phyloP scores from a whole-genome alignment of 1,140 invertebrate genomes.

The Streblospio benedicti region DNA sequence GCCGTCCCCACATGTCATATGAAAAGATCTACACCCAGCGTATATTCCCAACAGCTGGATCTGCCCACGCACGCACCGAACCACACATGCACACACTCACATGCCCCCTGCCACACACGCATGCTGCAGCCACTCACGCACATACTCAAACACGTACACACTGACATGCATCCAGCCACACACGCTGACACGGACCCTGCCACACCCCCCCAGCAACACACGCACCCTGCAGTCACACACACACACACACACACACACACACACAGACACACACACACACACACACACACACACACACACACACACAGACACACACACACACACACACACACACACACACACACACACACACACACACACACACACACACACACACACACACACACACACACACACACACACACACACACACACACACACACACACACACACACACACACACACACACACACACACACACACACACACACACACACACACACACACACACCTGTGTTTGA shows the following conservation, averaged over 20 bases:
- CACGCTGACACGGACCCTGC: not conserved
- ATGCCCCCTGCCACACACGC: too few relatives aligned
- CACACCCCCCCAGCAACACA: not conserved
- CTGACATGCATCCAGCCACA: not conserved
- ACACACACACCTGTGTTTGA: not conserved
- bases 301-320: not conserved
- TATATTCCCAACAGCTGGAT: too few relatives aligned
- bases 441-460: constrained; percentile 2
- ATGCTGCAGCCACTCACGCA: not conserved
- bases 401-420: constrained; percentile 1
- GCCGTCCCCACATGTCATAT: too few relatives aligned
- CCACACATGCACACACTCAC: too few relatives aligned
- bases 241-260: not conserved
- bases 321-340: constrained; percentile 2
- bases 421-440: constrained; percentile 2
- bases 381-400: not conserved
- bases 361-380: not conserved
- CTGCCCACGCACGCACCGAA: too few relatives aligned
- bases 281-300: not conserved
- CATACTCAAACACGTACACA: constrained; percentile 4
- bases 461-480: not conserved
- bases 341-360: constrained; percentile 3
- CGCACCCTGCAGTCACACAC: constrained; percentile 6
- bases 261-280: constrained; percentile 1
- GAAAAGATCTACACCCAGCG: too few relatives aligned